Percentiles rank a stretch among this genome's conserved stretches.
These are phyloP conservation scores for Amphiduros pacificus DNA, from an alignment of 2,888 invertebrate genomes.

Conservation along the genomic window DNA sequence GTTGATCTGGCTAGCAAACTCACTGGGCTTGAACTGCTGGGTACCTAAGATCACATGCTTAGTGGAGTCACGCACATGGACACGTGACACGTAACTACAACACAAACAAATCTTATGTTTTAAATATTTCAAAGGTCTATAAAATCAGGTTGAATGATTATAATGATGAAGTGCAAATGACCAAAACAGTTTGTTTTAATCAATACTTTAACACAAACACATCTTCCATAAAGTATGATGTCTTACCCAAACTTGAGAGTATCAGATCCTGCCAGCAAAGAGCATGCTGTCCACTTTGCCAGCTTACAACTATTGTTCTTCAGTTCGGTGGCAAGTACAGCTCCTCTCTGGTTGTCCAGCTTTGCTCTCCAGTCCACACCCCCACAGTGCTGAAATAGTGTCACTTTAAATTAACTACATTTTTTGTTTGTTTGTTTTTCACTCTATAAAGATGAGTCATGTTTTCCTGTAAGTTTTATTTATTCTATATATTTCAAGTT, in stretches of 20 bases:
- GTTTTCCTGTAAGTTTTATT: too few relatives aligned
- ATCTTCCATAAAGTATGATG: too few relatives aligned
- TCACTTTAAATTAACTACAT: too few relatives aligned
- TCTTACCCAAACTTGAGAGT: slow-evolving; percentile 89
- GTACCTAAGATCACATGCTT: slow-evolving; percentile 92
- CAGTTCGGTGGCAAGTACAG: slow-evolving; percentile 95
- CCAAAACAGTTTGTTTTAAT: too few relatives aligned
- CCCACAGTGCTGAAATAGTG: slow-evolving; percentile 73
- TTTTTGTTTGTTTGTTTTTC: too few relatives aligned
- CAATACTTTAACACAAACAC: too few relatives aligned
- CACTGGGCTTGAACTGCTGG: slow-evolving; percentile 98
- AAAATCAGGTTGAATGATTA: too few relatives aligned
- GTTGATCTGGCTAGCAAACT: slow-evolving; percentile 98
- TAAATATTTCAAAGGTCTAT: too few relatives aligned
- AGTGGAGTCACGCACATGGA: slow-evolving; percentile 88
- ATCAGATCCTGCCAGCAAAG: slow-evolving; percentile 91
- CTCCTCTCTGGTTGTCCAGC: slow-evolving; percentile 95
- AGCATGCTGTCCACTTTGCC: slow-evolving; percentile 95
- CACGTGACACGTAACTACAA: slow-evolving; percentile 86
- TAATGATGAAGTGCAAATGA: too few relatives aligned
- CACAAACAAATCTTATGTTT: not conserved
- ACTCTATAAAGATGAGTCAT: too few relatives aligned
- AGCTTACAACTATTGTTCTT: slow-evolving; percentile 99
- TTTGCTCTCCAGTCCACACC: slow-evolving; percentile 99
- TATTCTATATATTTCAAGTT: too few relatives aligned